phyloP scores from a whole-genome alignment of 1,140 invertebrate species.

The Neodiprion fabricii region DNA sequence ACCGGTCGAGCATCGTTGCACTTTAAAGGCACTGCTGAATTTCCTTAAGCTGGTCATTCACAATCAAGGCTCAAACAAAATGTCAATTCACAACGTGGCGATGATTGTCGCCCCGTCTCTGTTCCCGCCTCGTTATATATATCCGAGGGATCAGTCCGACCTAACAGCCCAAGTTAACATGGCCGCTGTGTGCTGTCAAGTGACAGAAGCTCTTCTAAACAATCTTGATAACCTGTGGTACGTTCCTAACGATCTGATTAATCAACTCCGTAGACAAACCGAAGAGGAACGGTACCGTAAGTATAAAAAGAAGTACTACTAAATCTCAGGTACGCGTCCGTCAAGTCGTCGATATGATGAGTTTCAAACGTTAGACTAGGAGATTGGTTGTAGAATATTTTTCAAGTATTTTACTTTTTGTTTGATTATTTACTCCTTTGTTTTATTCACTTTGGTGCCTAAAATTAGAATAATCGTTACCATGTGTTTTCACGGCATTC shows the following conservation, averaged over 20 bases:
- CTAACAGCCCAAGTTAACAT: constrained; percentile 77
- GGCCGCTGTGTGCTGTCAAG: constrained; percentile 81
- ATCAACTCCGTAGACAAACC: constrained; percentile 69
- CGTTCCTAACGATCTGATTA: constrained; percentile 74
- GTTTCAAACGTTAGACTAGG: not conserved
- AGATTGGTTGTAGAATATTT: too few relatives aligned
- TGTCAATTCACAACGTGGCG: constrained; percentile 89
- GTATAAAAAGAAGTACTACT: constrained; percentile 55
- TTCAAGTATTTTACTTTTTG: not conserved
- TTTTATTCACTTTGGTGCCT: not conserved
- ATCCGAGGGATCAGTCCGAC: constrained; percentile 63
- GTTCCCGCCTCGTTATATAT: constrained; percentile 77
- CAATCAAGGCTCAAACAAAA: constrained; percentile 80
- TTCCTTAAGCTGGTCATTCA: constrained; percentile 79
- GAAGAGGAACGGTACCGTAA: constrained; percentile 63
- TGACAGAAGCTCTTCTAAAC: constrained; percentile 80
- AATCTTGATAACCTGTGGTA: constrained; percentile 78
- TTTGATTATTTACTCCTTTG: not conserved
- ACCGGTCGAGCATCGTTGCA: constrained; percentile 82
- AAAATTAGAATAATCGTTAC: not conserved
- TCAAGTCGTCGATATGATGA: not conserved
- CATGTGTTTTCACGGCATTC: not conserved
- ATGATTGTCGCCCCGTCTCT: constrained; percentile 93
- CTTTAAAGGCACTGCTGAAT: constrained; percentile 76
- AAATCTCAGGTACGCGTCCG: constrained; percentile 11